Evolutionary conservation across 2,113 vertebrate genomes (phyloP).

Genomic region (Pollachius pollachius): DNA sequence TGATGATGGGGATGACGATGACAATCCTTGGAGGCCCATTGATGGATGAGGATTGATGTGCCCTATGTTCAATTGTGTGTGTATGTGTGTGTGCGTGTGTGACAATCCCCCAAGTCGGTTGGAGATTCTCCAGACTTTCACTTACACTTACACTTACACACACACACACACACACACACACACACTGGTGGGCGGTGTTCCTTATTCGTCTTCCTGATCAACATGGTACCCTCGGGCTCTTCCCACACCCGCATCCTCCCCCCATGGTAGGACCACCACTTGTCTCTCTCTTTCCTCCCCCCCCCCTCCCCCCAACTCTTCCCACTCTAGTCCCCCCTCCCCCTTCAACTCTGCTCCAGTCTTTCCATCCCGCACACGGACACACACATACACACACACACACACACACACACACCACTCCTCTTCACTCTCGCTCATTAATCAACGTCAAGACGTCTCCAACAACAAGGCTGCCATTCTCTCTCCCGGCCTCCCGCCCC

Average conservation of each 20-base stretch:
- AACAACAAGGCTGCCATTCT: constrained; percentile 70
- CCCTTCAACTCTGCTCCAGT: constrained; percentile 37
- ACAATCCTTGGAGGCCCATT: constrained; percentile 38
- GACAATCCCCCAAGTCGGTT: constrained; percentile 42
- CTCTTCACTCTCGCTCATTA: constrained; percentile 65
- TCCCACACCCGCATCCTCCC: constrained; percentile 33
- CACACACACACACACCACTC: constrained; percentile 18
- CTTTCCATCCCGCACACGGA: constrained; percentile 8
- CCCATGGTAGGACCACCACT: constrained; percentile 52
- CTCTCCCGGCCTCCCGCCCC: constrained; percentile 4
- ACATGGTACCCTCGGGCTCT: constrained; percentile 53
- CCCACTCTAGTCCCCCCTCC: no score
- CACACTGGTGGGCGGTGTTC: constrained; percentile 30
- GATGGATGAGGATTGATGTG: constrained; percentile 66
- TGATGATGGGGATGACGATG: constrained; percentile 24
- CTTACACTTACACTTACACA: constrained; percentile 1
- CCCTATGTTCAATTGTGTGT: constrained; percentile 45
- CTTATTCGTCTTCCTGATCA: constrained; percentile 50
- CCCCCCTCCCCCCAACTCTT: constrained; percentile 37
- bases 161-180: constrained; percentile 14
- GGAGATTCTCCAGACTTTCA: background rate
- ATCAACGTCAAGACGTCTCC: constrained; percentile 70
- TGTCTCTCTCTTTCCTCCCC: constrained; percentile 37
- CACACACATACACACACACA: no score
- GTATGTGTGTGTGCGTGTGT: constrained; percentile 33